phyloP scores from a whole-genome alignment of 2,888 invertebrate species.

The Coelinius sp. region DNA sequence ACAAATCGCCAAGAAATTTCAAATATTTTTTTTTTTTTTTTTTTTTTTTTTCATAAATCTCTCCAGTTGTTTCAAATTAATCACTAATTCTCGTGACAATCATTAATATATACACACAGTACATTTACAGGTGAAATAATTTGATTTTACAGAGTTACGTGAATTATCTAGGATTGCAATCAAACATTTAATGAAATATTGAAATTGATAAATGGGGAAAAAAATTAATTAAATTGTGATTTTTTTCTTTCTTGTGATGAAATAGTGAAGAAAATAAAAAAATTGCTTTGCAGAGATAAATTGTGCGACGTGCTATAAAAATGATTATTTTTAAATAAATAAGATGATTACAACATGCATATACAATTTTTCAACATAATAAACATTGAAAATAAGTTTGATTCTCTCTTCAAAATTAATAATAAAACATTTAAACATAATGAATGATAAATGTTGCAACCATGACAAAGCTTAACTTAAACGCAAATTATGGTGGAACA shows the following conservation, averaged over 20 bases:
- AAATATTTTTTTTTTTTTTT: background rate
- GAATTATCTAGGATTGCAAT: background rate
- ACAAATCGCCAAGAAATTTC: conserved; percentile 1
- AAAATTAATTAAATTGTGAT: background rate
- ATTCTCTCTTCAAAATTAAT: conserved; percentile 14
- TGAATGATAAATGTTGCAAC: conserved; percentile 10
- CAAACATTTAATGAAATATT: background rate
- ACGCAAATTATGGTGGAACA: conserved; percentile 35
- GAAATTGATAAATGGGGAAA: background rate
- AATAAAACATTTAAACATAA: conserved; percentile 9
- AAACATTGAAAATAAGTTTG: conserved; percentile 28
- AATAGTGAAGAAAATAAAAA: conserved; percentile 2
- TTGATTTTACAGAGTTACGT: background rate
- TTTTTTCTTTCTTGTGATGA: conserved; percentile 29
- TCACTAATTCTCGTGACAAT: background rate
- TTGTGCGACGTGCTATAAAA: conserved; percentile 17
- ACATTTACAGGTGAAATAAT: background rate
- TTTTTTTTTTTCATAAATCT: background rate
- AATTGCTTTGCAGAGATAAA: background rate
- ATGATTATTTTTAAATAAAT: conserved; percentile 14
- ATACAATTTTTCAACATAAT: conserved; percentile 54
- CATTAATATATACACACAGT: background rate
- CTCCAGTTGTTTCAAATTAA: background rate
- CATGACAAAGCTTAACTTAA: conserved; percentile 30
- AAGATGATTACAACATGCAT: conserved; percentile 38